Conservation (phyloP, 2,888 invertebrate genomes). For the Patella depressa region DNA sequence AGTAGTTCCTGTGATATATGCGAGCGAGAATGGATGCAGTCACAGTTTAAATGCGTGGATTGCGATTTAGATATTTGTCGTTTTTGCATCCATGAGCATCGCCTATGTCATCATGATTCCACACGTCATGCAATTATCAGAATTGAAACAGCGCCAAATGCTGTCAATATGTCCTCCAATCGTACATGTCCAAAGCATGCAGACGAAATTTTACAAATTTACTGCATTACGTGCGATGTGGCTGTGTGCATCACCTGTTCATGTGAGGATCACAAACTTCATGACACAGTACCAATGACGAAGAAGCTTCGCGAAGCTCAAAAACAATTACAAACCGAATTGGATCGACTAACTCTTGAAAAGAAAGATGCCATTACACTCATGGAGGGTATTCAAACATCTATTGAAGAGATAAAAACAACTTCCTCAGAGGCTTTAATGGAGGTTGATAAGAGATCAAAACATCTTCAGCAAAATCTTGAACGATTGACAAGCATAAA, state of each 20-base stretch:
- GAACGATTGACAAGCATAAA: conserved; percentile 41
- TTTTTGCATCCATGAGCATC: conserved; percentile 62
- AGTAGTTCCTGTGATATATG: conserved; percentile 59
- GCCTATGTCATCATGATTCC: conserved; percentile 47
- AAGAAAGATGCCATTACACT: conserved; percentile 37
- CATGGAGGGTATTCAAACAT: conserved; percentile 39
- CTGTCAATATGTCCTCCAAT: conserved; percentile 42
- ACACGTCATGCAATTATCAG: conserved; percentile 50
- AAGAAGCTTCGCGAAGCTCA: conserved; percentile 49
- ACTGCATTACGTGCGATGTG: conserved; percentile 52
- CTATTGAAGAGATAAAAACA: conserved; percentile 40
- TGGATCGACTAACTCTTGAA: conserved; percentile 46
- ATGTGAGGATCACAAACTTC: conserved; percentile 53
- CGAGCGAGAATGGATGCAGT: conserved; percentile 52
- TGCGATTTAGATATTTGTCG: conserved; percentile 62
- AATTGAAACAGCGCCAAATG: conserved; percentile 52
- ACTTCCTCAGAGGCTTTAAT: conserved; percentile 38
- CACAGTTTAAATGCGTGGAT: conserved; percentile 60
- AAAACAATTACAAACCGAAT: conserved; percentile 49
- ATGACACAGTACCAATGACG: conserved; percentile 51
- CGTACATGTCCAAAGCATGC: conserved; percentile 45
- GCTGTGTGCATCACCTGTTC: conserved; percentile 57
- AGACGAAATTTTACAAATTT: conserved; percentile 56
- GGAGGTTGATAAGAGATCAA: conserved; percentile 42
- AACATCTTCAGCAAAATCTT: conserved; percentile 39